Conservation (phyloP, 2,888 invertebrate genomes). For the Lasioglossum malachurum region DNA sequence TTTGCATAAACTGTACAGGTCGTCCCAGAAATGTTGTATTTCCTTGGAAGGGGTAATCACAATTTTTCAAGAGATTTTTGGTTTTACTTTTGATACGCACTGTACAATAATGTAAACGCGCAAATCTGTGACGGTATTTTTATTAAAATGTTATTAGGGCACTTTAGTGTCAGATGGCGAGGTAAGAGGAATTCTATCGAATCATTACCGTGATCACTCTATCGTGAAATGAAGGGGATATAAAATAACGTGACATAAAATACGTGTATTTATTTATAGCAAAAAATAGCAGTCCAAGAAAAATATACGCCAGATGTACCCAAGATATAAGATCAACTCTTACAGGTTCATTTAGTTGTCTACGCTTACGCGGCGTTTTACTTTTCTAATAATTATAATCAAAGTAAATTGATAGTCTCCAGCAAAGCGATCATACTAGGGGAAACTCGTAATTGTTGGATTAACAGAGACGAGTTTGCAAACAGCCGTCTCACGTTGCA, state of each 20-base stretch:
- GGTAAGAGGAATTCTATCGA: neutral
- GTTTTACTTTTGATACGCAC: too few species aligned
- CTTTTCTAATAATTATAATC: neutral
- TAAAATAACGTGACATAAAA: neutral
- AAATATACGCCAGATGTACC: neutral
- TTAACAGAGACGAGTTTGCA: neutral
- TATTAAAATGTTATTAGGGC: neutral
- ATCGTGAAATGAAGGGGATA: neutral
- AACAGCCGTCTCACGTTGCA: constrained; percentile 36
- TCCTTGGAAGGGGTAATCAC: too few species aligned
- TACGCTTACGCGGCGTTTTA: neutral
- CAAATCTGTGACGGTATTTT: neutral
- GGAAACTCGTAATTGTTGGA: constrained; percentile 4
- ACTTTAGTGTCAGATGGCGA: neutral
- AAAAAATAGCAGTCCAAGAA: neutral
- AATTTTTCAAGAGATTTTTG: too few species aligned
- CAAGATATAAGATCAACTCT: neutral
- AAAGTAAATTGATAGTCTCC: neutral
- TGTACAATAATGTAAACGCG: too few species aligned
- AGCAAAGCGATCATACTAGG: neutral
- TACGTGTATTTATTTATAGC: neutral
- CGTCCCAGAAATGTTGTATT: neutral
- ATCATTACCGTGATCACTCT: neutral
- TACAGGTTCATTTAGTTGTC: neutral
- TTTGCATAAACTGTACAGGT: neutral